Percentiles rank a stretch among this genome's conserved stretches.
phyloP scores from a whole-genome alignment of 2,888 invertebrate genomes.

The Incurvaria masculella region DNA sequence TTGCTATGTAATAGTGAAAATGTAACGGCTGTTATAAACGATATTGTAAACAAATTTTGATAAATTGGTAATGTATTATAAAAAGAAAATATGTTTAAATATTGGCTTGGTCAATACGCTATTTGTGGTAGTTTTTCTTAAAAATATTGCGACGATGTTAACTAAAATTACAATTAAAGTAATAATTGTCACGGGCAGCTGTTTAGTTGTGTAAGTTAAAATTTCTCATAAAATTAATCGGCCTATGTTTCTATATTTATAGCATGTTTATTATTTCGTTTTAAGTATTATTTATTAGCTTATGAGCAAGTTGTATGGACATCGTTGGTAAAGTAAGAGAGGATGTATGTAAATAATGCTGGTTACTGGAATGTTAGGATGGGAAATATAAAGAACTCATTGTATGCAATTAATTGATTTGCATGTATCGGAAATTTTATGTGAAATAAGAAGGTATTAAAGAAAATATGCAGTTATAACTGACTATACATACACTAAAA shows the following conservation, averaged over 20 bases:
- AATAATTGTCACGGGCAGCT: not conserved
- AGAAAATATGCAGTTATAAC: not conserved
- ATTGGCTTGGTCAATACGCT: not conserved
- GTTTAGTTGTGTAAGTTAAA: not conserved
- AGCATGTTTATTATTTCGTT: not conserved
- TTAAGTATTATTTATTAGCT: not conserved
- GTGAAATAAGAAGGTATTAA: no score
- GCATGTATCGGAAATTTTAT: no score
- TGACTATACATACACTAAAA: not conserved
- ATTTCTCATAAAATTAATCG: not conserved
- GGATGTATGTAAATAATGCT: not conserved
- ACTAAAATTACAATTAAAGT: not conserved
- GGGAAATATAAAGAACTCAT: no score
- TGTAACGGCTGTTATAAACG: constrained; percentile 47
- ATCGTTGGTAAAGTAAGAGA: not conserved
- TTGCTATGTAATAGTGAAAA: constrained; percentile 53
- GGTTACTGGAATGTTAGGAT: no score
- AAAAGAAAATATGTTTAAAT: no score
- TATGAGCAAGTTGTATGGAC: not conserved
- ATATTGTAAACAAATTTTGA: constrained; percentile 25
- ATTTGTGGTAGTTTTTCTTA: not conserved
- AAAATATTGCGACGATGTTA: not conserved
- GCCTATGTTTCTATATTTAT: not conserved
- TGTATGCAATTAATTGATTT: no score
- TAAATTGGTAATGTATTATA: no score